Conservation (phyloP, 2,113 vertebrate genomes). For the Pelusios castaneus region DNA sequence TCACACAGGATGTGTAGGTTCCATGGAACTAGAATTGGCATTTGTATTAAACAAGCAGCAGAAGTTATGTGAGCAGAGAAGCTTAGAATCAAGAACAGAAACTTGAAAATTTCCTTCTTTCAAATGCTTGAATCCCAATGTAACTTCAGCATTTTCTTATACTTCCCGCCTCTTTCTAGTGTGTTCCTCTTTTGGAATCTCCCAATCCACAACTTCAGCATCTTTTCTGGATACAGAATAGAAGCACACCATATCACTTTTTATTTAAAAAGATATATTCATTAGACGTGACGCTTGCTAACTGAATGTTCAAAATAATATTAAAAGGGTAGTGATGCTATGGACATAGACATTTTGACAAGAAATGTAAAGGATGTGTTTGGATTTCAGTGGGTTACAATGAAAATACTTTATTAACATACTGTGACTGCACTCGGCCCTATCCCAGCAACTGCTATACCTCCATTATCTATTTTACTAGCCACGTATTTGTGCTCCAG, state of each 20-base stretch:
- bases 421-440: neutral
- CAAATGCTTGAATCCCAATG: accelerated
- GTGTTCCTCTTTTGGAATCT: neutral
- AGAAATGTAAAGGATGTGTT: neutral
- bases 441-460: neutral
- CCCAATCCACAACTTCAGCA: neutral
- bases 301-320: neutral
- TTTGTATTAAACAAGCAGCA: neutral
- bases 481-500: conserved; percentile 33
- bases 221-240: neutral
- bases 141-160: neutral
- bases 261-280: neutral
- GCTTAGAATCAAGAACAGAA: neutral
- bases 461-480: conserved; percentile 54
- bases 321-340: neutral
- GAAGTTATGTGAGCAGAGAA: neutral
- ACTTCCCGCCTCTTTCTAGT: neutral
- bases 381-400: conserved; percentile 4
- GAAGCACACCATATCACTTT: neutral
- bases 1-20: neutral
- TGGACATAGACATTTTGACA: neutral
- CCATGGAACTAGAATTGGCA: neutral
- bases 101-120: neutral
- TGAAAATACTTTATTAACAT: conserved; percentile 19
- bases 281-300: neutral